Evolutionary conservation across 2,797 vertebrate species (phyloP), one percentile per base, ranked within the genome.

Genomic region (Discoglossus pictus): DNA sequence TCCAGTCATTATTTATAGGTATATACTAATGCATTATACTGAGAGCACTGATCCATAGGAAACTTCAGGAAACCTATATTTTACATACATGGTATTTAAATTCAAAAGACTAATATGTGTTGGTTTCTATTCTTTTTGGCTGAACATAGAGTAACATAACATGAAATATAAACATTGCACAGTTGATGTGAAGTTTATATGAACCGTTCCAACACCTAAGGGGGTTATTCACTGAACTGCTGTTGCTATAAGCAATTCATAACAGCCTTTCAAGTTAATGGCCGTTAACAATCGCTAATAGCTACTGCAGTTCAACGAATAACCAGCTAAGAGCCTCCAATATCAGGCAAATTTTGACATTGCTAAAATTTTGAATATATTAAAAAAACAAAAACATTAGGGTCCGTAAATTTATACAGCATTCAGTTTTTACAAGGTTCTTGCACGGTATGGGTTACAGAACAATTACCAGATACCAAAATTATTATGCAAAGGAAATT

Each of bases 1-100:
- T 54, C 20, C 68, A 75, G 87, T 83, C 82, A 83, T 85, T 83
- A 84, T 86, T 86, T 84, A 82, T 82, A 81, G 78, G 67, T 76
- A 20, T 44, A 65, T 64, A 73, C 76, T 78, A 81, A 77, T 77
- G 76, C 69, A 75, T 75, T 69, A 74, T 58, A 62, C 61, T 43
- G 73, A 77, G 65, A 76, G 47, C 58, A 64, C 56, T 7, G 1
- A 76, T 75, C 76, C 66, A 72, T 44, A 6, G 18, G 76, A 83
- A 86, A 83, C 74, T 82, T 79, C 70, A 76, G 76, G 66, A 78
- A 73, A 73, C 75, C 78, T 69, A 72, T 16, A 1, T 75, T 78
- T 77, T 4, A 31, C 4, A 31, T 4, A 31, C 8, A 8, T 4
- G 8, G 27, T 31, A 31, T 31, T 31, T 31, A 31, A 31, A 31